Conservation (phyloP, 2,113 vertebrate species). For the Galemys pyrenaicus region DNA sequence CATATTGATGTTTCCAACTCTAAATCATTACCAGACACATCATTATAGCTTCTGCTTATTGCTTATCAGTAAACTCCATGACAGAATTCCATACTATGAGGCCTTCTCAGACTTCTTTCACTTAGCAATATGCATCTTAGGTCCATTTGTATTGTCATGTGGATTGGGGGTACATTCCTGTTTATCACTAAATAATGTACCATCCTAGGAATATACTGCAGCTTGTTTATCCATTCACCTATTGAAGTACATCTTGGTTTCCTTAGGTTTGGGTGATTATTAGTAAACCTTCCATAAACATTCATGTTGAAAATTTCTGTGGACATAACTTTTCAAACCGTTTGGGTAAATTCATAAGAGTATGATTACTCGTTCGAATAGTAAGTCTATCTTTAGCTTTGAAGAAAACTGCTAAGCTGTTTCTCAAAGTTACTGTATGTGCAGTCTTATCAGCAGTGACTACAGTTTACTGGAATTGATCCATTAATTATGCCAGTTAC, state of each 20-base stretch:
- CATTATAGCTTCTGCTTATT: neutral
- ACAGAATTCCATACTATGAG: neutral
- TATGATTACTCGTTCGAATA: neutral
- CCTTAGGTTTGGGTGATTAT: neutral
- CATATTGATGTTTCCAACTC: neutral
- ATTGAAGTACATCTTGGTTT: neutral
- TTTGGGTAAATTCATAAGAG: neutral
- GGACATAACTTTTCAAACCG: neutral
- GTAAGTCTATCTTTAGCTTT: neutral
- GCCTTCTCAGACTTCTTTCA: neutral
- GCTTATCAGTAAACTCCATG: neutral
- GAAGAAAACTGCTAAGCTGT: neutral
- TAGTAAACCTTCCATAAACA: neutral
- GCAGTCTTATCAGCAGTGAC: neutral
- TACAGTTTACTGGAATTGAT: neutral
- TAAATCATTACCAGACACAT: neutral
- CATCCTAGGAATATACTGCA: neutral
- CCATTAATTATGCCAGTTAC: neutral
- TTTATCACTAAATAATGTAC: neutral
- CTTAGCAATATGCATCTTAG: neutral
- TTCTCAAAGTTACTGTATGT: neutral
- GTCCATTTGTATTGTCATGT: neutral
- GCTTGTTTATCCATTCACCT: neutral
- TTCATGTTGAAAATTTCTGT: neutral
- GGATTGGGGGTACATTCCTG: neutral